Conservation (phyloP, 2,113 vertebrate species). For the Lasiurus cinereus region DNA sequence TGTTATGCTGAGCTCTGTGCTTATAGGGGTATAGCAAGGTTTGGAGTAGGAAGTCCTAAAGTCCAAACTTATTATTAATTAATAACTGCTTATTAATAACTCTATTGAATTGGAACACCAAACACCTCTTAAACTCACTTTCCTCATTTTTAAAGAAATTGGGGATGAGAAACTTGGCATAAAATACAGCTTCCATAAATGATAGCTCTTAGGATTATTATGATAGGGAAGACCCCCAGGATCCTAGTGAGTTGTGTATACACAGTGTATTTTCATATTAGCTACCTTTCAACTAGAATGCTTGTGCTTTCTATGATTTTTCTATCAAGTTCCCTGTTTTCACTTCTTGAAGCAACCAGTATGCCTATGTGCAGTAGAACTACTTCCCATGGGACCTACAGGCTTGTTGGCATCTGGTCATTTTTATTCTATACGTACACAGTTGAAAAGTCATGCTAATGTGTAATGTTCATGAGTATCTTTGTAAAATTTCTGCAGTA, state of each 20-base stretch:
- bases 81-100: neutral
- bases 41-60: neutral
- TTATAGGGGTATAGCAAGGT: neutral
- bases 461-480: neutral
- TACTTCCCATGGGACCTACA: neutral
- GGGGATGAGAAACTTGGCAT: neutral
- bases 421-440: neutral
- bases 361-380: neutral
- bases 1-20: neutral
- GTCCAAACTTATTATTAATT: neutral
- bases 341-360: neutral
- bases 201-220: neutral
- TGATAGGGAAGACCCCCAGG: neutral
- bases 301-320: slow-evolving; percentile 15
- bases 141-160: slow-evolving; percentile 39
- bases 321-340: neutral
- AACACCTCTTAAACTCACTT: neutral
- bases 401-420: neutral
- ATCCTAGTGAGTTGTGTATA: neutral
- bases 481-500: slow-evolving; percentile 7
- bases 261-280: neutral
- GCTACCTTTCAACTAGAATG: slow-evolving; percentile 25
- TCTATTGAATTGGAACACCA: neutral
- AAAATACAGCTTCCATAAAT: slow-evolving; percentile 2
- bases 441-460: neutral